Base-by-base conservation (phyloP, 2,113 vertebrate genomes). In the Meles meles region DNA sequence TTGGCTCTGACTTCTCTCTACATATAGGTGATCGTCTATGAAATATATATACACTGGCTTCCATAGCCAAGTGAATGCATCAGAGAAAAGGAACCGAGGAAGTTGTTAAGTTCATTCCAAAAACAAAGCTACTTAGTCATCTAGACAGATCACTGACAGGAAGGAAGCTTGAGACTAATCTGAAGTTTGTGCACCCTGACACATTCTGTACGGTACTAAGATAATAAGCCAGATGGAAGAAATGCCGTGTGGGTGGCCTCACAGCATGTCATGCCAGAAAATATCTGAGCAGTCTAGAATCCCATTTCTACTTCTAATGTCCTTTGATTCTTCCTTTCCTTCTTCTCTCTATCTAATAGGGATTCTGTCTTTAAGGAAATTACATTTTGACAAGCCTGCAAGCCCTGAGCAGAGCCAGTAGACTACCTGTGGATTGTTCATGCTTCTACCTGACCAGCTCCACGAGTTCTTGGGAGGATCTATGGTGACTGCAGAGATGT, bases 401-500 rank as follows among this genome's bases (percentile, higher is more conserved):
- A 11, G 10, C 37, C 20, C 10, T 17, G 14, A 5, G 55, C 2
- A 34, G 10, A 95, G 4, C 27, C 21, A 7, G 0, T 27, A 25
- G 44, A 13, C 47, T n/a, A 15, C 25, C 13, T 2, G 0, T 11
- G 17, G 7, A 27, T 9, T 21, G 3, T 2, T n/a, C 15, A 17
- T 9, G 5, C 15, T 39, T 29, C 13, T 5, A 15, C 34, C 7
- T 21, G 61, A 4, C 3, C 72, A 7, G 12, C 31, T 80, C 4
- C 34, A 23, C 15, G 3, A 34, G 17, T 18, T 13, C 49, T 3
- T 18, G 55, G 37, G 15, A 13, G 17, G 25, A 44, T 44, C 18
- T 4, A 39, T 0, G 1, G 44, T 44, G 52, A 79, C 52, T 34
- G 61, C 23, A 72, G 29, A 79, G 39, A 3, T 34, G 4, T 5